phyloP scores from a whole-genome alignment of 2,797 vertebrate species.

The Parotocinclus haroldoi region DNA sequence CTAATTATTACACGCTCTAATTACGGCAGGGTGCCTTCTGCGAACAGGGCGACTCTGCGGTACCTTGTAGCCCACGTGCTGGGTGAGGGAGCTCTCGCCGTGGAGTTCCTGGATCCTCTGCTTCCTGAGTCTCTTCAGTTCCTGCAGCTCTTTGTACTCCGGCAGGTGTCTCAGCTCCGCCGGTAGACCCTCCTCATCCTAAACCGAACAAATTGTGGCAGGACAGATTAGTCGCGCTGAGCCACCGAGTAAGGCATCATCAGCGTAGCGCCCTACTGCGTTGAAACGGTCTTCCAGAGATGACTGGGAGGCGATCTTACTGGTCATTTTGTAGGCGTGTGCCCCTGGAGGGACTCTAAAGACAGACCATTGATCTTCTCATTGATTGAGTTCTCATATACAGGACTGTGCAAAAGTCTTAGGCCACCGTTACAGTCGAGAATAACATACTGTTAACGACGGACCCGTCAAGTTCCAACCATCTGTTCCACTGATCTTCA shows the following conservation, averaged over 20 bases:
- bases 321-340: not conserved
- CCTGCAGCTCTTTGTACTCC: constrained; percentile 93
- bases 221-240: too few relatives aligned
- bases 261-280: too few relatives aligned
- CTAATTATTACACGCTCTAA: too few relatives aligned
- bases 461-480: too few relatives aligned
- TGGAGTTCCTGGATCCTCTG: constrained; percentile 89
- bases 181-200: constrained; percentile 94
- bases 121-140: constrained; percentile 93
- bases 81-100: constrained; percentile 79
- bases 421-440: too few relatives aligned
- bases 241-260: too few relatives aligned
- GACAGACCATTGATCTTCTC: not conserved
- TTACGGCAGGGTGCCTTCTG: too few relatives aligned
- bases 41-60: not conserved
- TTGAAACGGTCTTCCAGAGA: too few relatives aligned
- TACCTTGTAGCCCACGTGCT: constrained; percentile 92
- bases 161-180: constrained; percentile 79
- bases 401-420: too few relatives aligned
- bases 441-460: too few relatives aligned
- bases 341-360: not conserved
- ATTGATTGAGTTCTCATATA: too few relatives aligned
- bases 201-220: constrained; percentile 1
- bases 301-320: not conserved
- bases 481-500: too few relatives aligned